These are phyloP conservation scores for Coregonus ussuriensis DNA, from an alignment of 2,797 vertebrate species.

Conservation along the genomic window DNA sequence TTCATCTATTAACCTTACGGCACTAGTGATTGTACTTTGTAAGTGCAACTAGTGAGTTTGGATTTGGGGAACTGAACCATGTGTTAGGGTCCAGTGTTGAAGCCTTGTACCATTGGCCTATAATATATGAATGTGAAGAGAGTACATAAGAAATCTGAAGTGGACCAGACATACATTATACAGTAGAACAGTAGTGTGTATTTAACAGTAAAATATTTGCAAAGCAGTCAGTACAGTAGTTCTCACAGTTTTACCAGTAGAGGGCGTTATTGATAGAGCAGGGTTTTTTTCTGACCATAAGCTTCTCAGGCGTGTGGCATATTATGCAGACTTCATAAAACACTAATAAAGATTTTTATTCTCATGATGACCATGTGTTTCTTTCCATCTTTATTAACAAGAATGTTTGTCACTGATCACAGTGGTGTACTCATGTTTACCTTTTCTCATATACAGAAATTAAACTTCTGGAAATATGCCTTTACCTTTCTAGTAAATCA, in stretches of 20 bases:
- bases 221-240: slow-evolving; percentile 89
- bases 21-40: slow-evolving; percentile 82
- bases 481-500: no score
- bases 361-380: slow-evolving; percentile 63
- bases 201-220: slow-evolving; percentile 82
- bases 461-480: no score
- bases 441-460: background rate
- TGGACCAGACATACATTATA: slow-evolving; percentile 77
- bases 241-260: slow-evolving; percentile 92
- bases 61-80: slow-evolving; percentile 70
- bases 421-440: background rate
- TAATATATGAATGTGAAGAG: slow-evolving; percentile 82
- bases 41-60: slow-evolving; percentile 79
- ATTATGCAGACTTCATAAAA: slow-evolving; percentile 97
- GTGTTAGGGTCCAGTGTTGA: slow-evolving; percentile 74
- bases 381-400: background rate
- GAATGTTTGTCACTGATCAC: background rate
- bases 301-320: slow-evolving; percentile 94
- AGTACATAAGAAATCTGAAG: slow-evolving; percentile 83
- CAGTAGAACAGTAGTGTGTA: slow-evolving; percentile 81
- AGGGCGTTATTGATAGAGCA: slow-evolving; percentile 91
- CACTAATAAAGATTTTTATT: slow-evolving; percentile 99
- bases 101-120: slow-evolving; percentile 73
- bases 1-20: slow-evolving; percentile 74
- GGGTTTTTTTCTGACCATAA: slow-evolving; percentile 85